These are phyloP conservation scores for Clanis bilineata DNA, from an alignment of 2,888 invertebrate genomes.

Conservation along the genomic window DNA sequence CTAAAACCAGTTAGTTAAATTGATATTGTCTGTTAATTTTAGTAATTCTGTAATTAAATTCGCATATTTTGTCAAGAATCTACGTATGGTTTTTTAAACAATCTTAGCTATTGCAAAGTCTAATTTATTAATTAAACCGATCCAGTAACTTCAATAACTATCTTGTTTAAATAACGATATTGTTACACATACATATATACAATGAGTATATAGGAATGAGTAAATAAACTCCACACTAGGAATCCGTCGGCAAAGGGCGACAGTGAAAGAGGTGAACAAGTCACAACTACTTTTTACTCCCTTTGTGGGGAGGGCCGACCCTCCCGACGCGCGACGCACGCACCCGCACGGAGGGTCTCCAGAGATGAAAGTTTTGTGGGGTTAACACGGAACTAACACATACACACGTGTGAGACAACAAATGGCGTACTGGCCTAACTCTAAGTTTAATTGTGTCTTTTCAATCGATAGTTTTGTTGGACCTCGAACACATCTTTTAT, in stretches of 20 bases:
- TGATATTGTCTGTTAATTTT: too few species aligned
- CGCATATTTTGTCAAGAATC: too few species aligned
- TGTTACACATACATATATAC: constrained; percentile 16
- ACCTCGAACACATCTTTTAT: constrained; percentile 51
- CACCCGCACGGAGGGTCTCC: constrained; percentile 58
- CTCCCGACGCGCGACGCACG: constrained; percentile 54
- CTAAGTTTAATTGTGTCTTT: constrained; percentile 82
- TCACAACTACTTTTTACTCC: constrained; percentile 81
- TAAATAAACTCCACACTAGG: constrained; percentile 58
- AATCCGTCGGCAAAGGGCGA: constrained; percentile 69
- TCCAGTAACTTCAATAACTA: too few species aligned
- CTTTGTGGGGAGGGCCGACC: constrained; percentile 66
- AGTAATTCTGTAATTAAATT: too few species aligned
- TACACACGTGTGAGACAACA: constrained; percentile 73
- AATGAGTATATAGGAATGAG: constrained; percentile 37
- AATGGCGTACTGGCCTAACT: constrained; percentile 76
- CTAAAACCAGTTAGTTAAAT: too few species aligned
- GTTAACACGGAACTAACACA: constrained; percentile 70
- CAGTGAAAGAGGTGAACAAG: constrained; percentile 82
- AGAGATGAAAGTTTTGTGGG: constrained; percentile 81
- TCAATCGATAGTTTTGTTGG: constrained; percentile 75
- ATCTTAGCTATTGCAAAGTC: too few species aligned
- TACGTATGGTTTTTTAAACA: too few species aligned
- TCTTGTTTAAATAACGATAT: background rate
- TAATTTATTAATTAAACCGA: too few species aligned